phyloP scores from a whole-genome alignment of 2,113 vertebrate genomes.

The Ursus arctos region DNA sequence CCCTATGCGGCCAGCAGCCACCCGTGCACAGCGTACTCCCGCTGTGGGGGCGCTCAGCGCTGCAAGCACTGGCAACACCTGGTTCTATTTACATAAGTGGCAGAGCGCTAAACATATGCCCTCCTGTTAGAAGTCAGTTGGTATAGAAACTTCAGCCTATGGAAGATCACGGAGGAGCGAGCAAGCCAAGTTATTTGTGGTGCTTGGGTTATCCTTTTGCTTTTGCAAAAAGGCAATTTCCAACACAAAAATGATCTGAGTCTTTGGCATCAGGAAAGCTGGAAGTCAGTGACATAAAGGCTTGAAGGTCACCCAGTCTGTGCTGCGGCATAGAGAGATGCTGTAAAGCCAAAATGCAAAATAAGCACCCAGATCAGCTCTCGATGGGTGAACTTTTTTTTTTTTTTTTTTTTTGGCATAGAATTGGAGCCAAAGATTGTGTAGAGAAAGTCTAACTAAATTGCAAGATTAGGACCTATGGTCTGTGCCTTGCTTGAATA shows the following conservation, averaged over 20 bases:
- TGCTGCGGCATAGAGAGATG: background rate
- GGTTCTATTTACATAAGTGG: background rate
- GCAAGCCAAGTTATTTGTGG: background rate
- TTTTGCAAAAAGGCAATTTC: conserved; percentile 40
- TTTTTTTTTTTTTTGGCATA: background rate
- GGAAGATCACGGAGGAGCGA: background rate
- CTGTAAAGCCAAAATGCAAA: background rate
- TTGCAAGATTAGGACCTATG: background rate
- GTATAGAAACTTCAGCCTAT: background rate
- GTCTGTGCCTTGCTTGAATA: background rate
- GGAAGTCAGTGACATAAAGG: background rate
- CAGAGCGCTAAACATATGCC: background rate
- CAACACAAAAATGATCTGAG: background rate
- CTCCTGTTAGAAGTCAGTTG: background rate
- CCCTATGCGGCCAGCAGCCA: background rate
- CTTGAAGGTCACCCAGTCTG: background rate
- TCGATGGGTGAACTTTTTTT: background rate
- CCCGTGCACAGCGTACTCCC: accelerated
- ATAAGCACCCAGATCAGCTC: background rate
- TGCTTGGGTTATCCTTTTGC: conserved; percentile 1
- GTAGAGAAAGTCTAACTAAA: background rate
- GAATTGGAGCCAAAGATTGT: background rate
- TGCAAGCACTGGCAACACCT: accelerated
- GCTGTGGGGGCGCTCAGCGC: background rate
- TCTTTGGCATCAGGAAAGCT: background rate